Conservation (phyloP, 2,888 invertebrate species). For the Himalopsyche tibetana region DNA sequence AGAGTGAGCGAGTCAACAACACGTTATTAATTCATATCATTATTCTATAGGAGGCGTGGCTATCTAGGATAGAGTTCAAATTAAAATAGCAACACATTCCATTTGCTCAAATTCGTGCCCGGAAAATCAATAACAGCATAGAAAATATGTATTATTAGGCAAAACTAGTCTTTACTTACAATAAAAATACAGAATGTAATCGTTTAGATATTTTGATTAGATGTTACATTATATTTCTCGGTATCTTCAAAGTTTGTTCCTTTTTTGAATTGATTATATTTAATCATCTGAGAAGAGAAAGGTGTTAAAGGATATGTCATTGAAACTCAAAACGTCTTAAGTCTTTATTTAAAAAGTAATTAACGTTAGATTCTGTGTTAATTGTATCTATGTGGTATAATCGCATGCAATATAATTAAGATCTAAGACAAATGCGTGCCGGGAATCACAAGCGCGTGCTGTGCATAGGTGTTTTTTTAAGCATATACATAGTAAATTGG, state of each 20-base stretch:
- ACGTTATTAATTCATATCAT: constrained; percentile 22
- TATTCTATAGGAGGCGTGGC: constrained; percentile 53
- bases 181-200: background rate
- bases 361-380: background rate
- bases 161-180: constrained; percentile 6
- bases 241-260: background rate
- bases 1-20: constrained; percentile 34
- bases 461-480: background rate
- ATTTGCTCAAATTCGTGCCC: constrained; percentile 11
- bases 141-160: background rate
- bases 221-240: background rate
- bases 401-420: background rate
- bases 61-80: constrained; percentile 48
- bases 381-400: background rate
- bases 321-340: background rate
- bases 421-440: background rate
- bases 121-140: constrained; percentile 6
- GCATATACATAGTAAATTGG: background rate
- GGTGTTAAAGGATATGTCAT: background rate
- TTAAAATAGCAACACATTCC: constrained; percentile 34
- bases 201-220: background rate
- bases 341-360: background rate
- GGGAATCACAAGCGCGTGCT: too few species aligned
- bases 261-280: constrained; percentile 20
- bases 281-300: constrained; percentile 15